phyloP scores from a whole-genome alignment of 2,113 vertebrate species.

The Alces alces region DNA sequence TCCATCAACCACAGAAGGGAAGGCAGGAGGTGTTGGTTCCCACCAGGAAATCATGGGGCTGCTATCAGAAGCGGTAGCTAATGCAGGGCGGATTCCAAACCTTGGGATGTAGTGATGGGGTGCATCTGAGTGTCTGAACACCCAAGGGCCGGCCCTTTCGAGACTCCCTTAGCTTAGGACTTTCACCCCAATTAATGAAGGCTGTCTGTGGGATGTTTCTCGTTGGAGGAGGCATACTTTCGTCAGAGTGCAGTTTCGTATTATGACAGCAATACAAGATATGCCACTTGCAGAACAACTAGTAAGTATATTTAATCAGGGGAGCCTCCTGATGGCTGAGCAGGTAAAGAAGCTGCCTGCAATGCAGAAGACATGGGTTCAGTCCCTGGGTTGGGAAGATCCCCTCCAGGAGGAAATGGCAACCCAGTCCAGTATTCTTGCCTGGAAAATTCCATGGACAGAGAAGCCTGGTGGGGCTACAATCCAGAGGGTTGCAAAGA shows the following conservation, averaged over 20 bases:
- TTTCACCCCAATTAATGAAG: background rate
- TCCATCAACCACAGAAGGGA: background rate
- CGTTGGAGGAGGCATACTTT: background rate
- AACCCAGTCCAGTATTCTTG: background rate
- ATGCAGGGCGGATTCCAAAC: background rate
- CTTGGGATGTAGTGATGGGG: background rate
- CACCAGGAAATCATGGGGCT: background rate
- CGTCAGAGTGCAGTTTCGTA: background rate
- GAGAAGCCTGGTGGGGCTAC: background rate
- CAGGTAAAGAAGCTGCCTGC: background rate
- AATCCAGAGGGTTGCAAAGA: background rate
- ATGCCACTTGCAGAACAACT: background rate
- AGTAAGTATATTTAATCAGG: background rate
- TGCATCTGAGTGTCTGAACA: background rate
- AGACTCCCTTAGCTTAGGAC: background rate
- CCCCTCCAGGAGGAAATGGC: background rate
- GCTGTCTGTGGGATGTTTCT: background rate
- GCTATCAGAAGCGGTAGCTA: background rate
- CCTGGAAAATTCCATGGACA: background rate
- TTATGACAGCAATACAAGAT: background rate
- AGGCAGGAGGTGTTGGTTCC: background rate
- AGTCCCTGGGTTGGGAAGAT: background rate
- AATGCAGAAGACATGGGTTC: background rate
- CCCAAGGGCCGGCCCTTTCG: background rate
- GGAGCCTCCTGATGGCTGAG: background rate